phyloP scores from a whole-genome alignment of 2,797 vertebrate species.

The Echeneis naucrates region DNA sequence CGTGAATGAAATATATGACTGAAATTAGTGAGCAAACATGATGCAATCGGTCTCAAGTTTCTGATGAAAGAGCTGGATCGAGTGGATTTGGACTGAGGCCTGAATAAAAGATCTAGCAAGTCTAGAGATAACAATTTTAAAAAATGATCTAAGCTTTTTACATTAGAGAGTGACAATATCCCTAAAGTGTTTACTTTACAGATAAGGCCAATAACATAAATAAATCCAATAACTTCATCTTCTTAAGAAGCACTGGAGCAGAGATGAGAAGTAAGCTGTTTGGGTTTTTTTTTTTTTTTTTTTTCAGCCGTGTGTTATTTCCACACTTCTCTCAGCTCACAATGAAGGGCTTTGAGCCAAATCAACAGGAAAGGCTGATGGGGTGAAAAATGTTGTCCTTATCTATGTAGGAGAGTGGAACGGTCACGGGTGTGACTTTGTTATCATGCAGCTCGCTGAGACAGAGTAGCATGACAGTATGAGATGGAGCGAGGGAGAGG shows the following conservation, averaged over 20 bases:
- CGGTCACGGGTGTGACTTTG: conserved; percentile 67
- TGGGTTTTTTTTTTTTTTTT: conserved; percentile 4
- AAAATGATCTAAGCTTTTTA: conserved; percentile 45
- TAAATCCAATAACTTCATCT: conserved; percentile 56
- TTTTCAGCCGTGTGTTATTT: conserved; percentile 38
- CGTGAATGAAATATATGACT: conserved; percentile 6
- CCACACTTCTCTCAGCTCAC: conserved; percentile 41
- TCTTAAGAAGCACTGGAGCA: conserved; percentile 45
- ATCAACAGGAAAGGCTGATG: conserved; percentile 63
- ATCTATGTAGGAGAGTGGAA: conserved; percentile 64
- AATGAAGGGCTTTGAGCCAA: conserved; percentile 55
- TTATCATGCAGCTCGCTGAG: conserved; percentile 62
- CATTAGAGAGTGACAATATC: conserved; percentile 35
- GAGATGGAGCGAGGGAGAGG: conserved; percentile 12
- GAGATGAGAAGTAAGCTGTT: conserved; percentile 33
- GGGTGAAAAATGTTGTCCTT: conserved; percentile 55
- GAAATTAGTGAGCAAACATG: conserved; percentile 17
- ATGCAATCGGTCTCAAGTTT: conserved; percentile 17
- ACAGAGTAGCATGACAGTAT: conserved; percentile 31
- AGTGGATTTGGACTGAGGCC: conserved; percentile 12
- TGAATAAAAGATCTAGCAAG: conserved; percentile 40
- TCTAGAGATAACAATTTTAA: background rate
- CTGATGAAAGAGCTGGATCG: conserved; percentile 13
- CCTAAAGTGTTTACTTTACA: conserved; percentile 35
- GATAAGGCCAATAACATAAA: conserved; percentile 58